Evolutionary conservation across 2,888 invertebrate genomes (phyloP).

Genomic region (Perizoma flavofasciatum): DNA sequence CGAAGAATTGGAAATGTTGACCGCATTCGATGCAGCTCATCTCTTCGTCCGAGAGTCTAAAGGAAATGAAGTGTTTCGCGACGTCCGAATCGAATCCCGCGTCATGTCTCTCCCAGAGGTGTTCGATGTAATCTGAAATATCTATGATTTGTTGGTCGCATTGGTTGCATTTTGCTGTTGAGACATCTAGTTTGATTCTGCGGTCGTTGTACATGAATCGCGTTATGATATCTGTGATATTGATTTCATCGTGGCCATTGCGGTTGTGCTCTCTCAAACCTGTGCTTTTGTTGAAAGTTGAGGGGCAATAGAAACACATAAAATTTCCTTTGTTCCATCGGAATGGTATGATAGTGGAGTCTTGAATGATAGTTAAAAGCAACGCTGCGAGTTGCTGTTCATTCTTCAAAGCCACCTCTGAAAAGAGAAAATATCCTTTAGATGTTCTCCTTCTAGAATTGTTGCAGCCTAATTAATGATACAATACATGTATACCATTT

Average conservation of each 20-base stretch:
- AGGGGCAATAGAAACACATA: slow-evolving; percentile 52
- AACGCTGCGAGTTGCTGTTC: slow-evolving; percentile 38
- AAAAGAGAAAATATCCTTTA: slow-evolving; percentile 30
- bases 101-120: slow-evolving; percentile 13
- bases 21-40: slow-evolving; percentile 58
- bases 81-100: slow-evolving; percentile 4
- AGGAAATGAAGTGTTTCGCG: slow-evolving; percentile 11
- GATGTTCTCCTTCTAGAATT: slow-evolving; percentile 11
- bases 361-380: slow-evolving; percentile 45
- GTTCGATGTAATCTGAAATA: slow-evolving; percentile 22
- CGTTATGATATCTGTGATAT: slow-evolving; percentile 19
- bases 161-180: slow-evolving; percentile 11
- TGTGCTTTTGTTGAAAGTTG: slow-evolving; percentile 41
- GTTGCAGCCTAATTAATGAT: background rate
- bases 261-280: slow-evolving; percentile 46
- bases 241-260: slow-evolving; percentile 44
- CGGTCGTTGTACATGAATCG: slow-evolving; percentile 7
- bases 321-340: slow-evolving; percentile 50
- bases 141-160: slow-evolving; percentile 19
- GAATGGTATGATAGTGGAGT: slow-evolving; percentile 51
- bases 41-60: slow-evolving; percentile 51
- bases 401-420: slow-evolving; percentile 32
- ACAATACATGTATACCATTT: too few relatives aligned
- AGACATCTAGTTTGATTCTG: slow-evolving; percentile 19
- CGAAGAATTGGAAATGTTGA: slow-evolving; percentile 55